These are phyloP conservation scores for Rhagoletis pomonella DNA, from an alignment of 1,140 invertebrate genomes.

Conservation along the genomic window DNA sequence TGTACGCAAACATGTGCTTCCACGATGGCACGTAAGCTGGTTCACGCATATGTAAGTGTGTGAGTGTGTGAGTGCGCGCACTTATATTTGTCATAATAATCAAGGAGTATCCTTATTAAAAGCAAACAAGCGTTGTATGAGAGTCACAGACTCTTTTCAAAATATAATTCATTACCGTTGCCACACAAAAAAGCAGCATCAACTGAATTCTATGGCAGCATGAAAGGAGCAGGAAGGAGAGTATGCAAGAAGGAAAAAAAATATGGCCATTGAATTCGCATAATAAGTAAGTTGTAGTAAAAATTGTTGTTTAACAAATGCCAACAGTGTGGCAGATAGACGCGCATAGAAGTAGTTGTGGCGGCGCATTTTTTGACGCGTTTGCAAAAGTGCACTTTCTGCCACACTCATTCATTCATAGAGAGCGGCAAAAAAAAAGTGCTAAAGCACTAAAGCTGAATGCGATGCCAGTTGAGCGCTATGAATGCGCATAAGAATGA, in stretches of 20 bases:
- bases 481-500: conserved; percentile 3
- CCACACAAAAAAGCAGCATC: neutral
- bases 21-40: neutral
- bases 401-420: neutral
- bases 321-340: neutral
- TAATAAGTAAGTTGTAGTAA: conserved; percentile 26
- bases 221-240: neutral
- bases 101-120: conserved; percentile 50
- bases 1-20: neutral
- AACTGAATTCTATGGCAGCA: neutral
- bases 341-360: neutral
- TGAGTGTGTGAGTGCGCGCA: neutral
- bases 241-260: neutral
- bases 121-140: conserved; percentile 33
- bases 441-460: neutral
- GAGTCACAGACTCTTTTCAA: neutral
- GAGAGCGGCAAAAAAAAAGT: neutral
- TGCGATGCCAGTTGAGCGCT: conserved; percentile 19
- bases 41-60: neutral
- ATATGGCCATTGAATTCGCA: neutral
- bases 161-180: conserved; percentile 42
- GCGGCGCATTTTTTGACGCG: neutral
- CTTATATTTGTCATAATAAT: conserved; percentile 46
- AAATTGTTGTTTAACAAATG: conserved; percentile 47
- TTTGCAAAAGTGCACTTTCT: conserved; percentile 5